phyloP scores from a whole-genome alignment of 2,797 vertebrate genomes.

The Heliangelus exortis region DNA sequence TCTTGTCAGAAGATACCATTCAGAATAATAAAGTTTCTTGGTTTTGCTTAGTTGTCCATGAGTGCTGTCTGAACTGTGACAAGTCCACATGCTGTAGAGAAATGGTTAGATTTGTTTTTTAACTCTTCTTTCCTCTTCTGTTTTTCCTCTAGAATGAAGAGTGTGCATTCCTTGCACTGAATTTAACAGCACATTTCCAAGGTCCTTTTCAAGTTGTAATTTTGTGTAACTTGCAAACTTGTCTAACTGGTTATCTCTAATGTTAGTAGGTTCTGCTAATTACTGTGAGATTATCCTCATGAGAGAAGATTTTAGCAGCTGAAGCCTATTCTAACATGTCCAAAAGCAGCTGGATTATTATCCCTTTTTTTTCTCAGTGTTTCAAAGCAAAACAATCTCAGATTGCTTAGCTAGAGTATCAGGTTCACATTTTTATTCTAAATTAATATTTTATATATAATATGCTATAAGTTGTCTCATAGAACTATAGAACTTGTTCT shows the following conservation, averaged over 20 bases:
- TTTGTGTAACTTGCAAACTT: not conserved
- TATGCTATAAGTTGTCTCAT: too few species aligned
- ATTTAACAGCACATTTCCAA: not conserved
- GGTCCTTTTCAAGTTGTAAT: not conserved
- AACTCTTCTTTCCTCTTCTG: not conserved
- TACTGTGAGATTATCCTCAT: not conserved
- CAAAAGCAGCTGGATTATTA: not conserved
- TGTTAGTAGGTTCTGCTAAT: not conserved
- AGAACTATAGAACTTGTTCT: too few species aligned
- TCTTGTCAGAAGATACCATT: not conserved
- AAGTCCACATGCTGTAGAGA: not conserved
- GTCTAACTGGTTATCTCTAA: not conserved
- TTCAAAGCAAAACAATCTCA: not conserved
- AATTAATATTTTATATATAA: not conserved
- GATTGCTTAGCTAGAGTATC: not conserved
- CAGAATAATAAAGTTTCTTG: not conserved
- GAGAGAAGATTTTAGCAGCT: not conserved
- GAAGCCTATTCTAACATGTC: not conserved
- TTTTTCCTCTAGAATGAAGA: conserved; percentile 58
- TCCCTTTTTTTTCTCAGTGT: not conserved
- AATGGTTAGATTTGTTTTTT: not conserved
- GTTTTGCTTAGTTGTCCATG: not conserved
- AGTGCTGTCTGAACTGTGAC: not conserved
- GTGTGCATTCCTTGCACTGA: not conserved
- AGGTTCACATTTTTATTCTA: not conserved